Evolutionary conservation across 1,140 invertebrate species (phyloP), one percentile per base, ranked within the genome.

Genomic region (Rhyzopertha dominica): DNA sequence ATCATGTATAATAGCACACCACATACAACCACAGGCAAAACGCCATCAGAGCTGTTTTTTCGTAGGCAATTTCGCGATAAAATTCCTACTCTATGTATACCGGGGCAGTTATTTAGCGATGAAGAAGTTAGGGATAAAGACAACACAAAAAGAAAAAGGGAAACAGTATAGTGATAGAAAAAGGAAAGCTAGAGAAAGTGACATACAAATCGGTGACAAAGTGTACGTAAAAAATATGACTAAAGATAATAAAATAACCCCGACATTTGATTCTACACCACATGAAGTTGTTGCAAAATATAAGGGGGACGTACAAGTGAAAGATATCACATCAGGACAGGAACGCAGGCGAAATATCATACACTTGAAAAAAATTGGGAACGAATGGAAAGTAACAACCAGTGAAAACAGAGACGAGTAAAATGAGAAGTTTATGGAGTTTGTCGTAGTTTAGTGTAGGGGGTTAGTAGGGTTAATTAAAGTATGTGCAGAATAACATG

Each of bases 1-100:
- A 35, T 66, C n/a, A 63, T 61, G 54, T 63, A 65, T 41, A 56
- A 51, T 10, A 30, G 29, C 4, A 65, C 54, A 12, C 56, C 52
- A 1, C 55, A 62, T 30, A 26, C 47, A 7, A 52, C 47, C 5
- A 58, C 57, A 9, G 55, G 55, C 3, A 52, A 49, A 45, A 40
- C 47, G 4, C 53, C 55, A 40, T 17, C 32, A 0, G 52, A 55
- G 22, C 28, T 55, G 13, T 55, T 55, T 44, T 55, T 58, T 16
- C 26, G 32, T 12, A 30, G 43, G 34, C 23, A 31, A 20, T 39
- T 32, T 24, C 30, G 35, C 34, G 43, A 51, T 26, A 51, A 51
- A 34, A 31, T 43, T 5, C 47, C 45, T 7, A 25, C 7, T 25
- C n/a, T 25, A 25, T n/a, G n/a, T 7, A 25, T 7, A 7, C n/a